Conservation (phyloP, 2,888 invertebrate species). For the Panzeria rudis region DNA sequence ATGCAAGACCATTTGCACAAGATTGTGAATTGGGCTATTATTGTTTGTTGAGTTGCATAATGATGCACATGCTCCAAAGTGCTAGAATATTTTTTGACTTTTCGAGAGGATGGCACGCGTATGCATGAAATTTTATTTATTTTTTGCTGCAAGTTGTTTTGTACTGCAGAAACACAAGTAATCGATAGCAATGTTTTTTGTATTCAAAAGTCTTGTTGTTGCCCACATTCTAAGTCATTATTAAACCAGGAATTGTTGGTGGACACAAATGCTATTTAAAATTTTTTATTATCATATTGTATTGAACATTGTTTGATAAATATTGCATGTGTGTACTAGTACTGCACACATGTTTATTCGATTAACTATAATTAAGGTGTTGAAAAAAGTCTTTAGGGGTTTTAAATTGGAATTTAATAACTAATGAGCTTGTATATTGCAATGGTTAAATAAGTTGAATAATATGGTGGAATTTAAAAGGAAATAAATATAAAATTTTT, state of each 20-base stretch:
- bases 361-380: constrained; percentile 8
- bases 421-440: background rate
- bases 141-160: background rate
- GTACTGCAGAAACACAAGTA: constrained; percentile 2
- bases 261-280: constrained; percentile 36
- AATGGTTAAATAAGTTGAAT: background rate
- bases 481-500: background rate
- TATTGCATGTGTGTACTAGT: background rate
- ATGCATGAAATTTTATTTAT: background rate
- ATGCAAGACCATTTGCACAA: too few relatives aligned
- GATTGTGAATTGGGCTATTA: too few relatives aligned
- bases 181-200: background rate
- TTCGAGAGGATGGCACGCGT: background rate
- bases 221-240: background rate
- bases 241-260: constrained; percentile 16
- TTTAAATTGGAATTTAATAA: constrained; percentile 21
- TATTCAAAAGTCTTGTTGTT: background rate
- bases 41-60: constrained; percentile 48
- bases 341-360: background rate
- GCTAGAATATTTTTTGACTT: background rate
- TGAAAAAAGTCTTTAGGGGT: background rate
- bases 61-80: constrained; percentile 7
- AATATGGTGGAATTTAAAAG: background rate
- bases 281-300: constrained; percentile 50
- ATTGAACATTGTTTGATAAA: constrained; percentile 39